These are phyloP conservation scores for Drosophila fuyamai DNA, from an alignment of 1,140 invertebrate species.

Conservation along the genomic window DNA sequence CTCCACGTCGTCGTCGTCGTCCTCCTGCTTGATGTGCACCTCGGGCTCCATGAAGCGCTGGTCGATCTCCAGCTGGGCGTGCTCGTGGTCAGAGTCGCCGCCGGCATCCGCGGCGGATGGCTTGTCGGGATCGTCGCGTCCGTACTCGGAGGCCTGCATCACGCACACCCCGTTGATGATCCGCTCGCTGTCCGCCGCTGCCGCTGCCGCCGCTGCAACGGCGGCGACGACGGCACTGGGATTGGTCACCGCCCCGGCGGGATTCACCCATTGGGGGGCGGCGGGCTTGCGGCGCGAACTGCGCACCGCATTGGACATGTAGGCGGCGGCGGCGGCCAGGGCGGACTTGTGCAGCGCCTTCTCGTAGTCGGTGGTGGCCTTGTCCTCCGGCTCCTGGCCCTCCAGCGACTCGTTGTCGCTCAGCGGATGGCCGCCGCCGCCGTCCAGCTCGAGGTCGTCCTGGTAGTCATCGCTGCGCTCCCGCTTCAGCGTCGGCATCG, in stretches of 20 bases:
- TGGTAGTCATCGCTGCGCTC: conserved; percentile 90
- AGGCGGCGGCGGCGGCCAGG: conserved; percentile 64
- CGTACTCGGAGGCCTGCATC: conserved; percentile 90
- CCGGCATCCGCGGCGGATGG: conserved; percentile 81
- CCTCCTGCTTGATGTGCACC: conserved; percentile 80
- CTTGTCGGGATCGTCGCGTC: conserved; percentile 92
- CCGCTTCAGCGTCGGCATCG: conserved; percentile 90
- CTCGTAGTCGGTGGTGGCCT: conserved; percentile 86
- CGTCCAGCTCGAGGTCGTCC: conserved; percentile 88
- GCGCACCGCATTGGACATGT: conserved; percentile 71
- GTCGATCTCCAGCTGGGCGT: conserved; percentile 63
- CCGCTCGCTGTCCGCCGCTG: conserved; percentile 88
- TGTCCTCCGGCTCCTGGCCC: conserved; percentile 84
- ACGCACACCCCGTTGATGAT: conserved; percentile 97
- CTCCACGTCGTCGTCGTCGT: conserved; percentile 68
- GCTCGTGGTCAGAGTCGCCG: conserved; percentile 84
- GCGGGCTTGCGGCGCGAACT: conserved; percentile 93
- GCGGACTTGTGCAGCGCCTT: conserved; percentile 77
- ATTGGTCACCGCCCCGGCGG: conserved; percentile 86
- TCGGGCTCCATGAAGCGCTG: conserved; percentile 80
- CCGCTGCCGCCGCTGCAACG: conserved; percentile 9
- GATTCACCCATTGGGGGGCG: conserved; percentile 98
- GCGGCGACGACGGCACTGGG: conserved; percentile 40
- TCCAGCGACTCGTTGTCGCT: conserved; percentile 90
- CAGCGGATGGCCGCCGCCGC: conserved; percentile 89